These are phyloP conservation scores for Indicator indicator DNA, from an alignment of 2,113 vertebrate genomes.

Conservation along the genomic window DNA sequence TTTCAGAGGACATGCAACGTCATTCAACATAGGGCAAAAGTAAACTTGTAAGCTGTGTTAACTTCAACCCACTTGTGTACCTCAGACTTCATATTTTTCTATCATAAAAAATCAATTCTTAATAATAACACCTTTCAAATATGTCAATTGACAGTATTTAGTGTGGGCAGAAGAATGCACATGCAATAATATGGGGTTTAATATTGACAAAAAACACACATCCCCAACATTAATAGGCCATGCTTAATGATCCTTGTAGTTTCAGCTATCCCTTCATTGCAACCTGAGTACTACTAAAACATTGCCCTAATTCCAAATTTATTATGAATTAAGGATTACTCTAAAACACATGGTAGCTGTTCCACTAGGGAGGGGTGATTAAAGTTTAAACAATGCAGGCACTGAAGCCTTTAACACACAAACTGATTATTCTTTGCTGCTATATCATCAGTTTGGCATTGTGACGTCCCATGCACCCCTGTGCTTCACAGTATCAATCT, in stretches of 20 bases:
- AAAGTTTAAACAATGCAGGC: conserved; percentile 15
- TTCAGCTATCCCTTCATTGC: background rate
- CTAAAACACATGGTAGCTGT: conserved; percentile 17
- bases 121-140: background rate
- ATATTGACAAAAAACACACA: background rate
- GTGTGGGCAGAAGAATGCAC: background rate
- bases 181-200: background rate
- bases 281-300: background rate
- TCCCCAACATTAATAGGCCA: background rate
- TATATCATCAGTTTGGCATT: background rate
- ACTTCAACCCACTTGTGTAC: background rate
- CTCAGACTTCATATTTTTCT: background rate
- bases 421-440: background rate
- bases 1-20: background rate
- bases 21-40: background rate
- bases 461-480: background rate
- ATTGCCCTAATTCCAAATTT: background rate
- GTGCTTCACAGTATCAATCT: background rate
- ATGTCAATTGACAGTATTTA: background rate
- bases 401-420: background rate
- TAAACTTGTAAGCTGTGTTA: background rate
- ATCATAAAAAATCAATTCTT: background rate
- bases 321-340: conserved; percentile 25
- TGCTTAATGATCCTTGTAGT: background rate
- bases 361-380: background rate